Conservation (phyloP, 1,140 invertebrate species). For the Solenopsis fugax region DNA sequence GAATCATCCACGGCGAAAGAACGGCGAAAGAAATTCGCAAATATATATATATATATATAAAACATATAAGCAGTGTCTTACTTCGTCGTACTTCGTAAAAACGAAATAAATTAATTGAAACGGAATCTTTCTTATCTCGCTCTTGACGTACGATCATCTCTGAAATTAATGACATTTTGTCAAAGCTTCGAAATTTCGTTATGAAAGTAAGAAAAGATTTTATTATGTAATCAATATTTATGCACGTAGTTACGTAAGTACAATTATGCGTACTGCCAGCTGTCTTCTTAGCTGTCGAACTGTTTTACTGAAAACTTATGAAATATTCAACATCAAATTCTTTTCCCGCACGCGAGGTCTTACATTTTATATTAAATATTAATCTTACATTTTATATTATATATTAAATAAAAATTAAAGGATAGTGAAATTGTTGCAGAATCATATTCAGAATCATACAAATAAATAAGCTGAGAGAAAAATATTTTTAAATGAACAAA, state of each 20-base stretch:
- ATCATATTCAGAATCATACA: no score
- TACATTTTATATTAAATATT: not conserved
- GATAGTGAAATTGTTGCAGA: no score
- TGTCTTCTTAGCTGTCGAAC: not conserved
- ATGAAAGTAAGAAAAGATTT: slow-evolving; percentile 5
- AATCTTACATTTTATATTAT: not conserved
- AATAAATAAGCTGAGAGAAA: no score
- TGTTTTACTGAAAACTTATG: not conserved
- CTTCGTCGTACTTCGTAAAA: not conserved
- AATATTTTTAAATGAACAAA: no score
- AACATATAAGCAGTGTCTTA: no score
- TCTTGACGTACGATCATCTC: not conserved
- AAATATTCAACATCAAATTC: not conserved
- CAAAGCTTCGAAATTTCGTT: not conserved
- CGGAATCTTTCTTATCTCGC: no score
- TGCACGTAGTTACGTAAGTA: slow-evolving; percentile 24
- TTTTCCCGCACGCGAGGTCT: not conserved
- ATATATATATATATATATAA: no score
- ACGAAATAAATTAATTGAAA: not conserved
- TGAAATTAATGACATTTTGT: not conserved
- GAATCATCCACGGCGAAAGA: slow-evolving; percentile 20
- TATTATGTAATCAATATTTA: slow-evolving; percentile 4
- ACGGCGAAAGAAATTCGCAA: not conserved
- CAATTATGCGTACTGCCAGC: not conserved
- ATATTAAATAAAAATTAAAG: no score